Conservation (phyloP, 2,797 vertebrate species). For the Amblyopsis hoosieri region DNA sequence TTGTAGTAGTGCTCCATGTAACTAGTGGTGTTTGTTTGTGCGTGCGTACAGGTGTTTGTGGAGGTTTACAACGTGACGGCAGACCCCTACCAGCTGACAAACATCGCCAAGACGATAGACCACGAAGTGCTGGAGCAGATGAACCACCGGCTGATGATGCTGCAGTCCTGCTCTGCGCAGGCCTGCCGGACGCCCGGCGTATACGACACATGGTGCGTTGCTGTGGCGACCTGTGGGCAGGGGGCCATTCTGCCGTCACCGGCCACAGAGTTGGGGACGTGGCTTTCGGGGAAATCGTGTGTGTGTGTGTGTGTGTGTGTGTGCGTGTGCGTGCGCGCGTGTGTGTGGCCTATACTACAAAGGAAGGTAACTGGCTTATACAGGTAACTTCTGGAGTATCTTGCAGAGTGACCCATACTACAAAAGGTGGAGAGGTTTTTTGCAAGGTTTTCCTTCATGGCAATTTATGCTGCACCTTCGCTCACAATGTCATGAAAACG, state of each 20-base stretch:
- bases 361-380: too few species aligned
- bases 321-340: too few species aligned
- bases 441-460: too few species aligned
- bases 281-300: neutral
- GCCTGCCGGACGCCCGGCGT: slow-evolving; percentile 89
- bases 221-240: neutral
- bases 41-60: slow-evolving; percentile 85
- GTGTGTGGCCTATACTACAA: too few species aligned
- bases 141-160: slow-evolving; percentile 98
- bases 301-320: too few species aligned
- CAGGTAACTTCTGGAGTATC: too few species aligned
- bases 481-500: too few species aligned
- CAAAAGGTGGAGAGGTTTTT: too few species aligned
- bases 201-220: slow-evolving; percentile 82
- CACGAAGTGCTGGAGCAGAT: slow-evolving; percentile 96
- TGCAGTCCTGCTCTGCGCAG: slow-evolving; percentile 91
- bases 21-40: neutral
- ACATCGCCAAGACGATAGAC: slow-evolving; percentile 93
- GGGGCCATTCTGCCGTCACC: neutral
- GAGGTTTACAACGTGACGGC: slow-evolving; percentile 96
- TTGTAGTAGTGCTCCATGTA: neutral
- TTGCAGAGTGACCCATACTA: too few species aligned
- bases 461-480: too few species aligned
- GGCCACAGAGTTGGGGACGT: neutral
- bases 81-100: slow-evolving; percentile 92